Base-by-base conservation (phyloP, 2,797 vertebrate genomes). In the Diplodus puntazzo region DNA sequence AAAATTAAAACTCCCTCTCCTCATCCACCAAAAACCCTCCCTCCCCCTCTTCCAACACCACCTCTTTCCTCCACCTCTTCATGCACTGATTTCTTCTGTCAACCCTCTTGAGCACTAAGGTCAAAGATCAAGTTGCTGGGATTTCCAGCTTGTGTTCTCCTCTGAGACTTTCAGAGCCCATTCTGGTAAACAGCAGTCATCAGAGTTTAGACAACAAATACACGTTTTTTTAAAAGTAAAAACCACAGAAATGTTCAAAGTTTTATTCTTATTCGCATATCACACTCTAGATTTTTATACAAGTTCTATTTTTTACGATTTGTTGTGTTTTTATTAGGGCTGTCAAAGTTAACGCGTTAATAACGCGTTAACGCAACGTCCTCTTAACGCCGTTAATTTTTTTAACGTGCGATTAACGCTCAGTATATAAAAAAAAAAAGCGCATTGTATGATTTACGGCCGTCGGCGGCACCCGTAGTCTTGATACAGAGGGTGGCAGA, bases 1-100 rank as follows among this genome's bases (percentile, higher is more conserved):
- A 93, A 93, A 92, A 92, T 94, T 89, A 72, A 34, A 92, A 88
- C 63, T 82, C 67, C 17, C 68, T 80, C 76, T 69, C 63, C 66
- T 43, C 63, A 11, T 30, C 34, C 6, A 5, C 57, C 16, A 21
- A 39, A 23, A 9, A 14, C 53, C 60, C 74, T 49, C 49, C 43
- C 73, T 12, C 17, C 42, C 4, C 59, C 71, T 48, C 65, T 55
- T 17, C 27, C 27, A 2, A 34, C 39, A 13, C 45, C 45, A 0
- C 48, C 59, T 58, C 42, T 63, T 52, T 75, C 68, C 58, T 49
- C 77, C 30, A 7, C n/a, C 18, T 39, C 69, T 4, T 68, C 54
- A 16, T 34, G 17, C 72, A 69, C 69, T 46, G 57, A 18, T 65
- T 54, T 80, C 78, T 71, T 69, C 72, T 64, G 66, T 80, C 80